phyloP scores from a whole-genome alignment of 2,888 invertebrate genomes.

The Eledone cirrhosa region DNA sequence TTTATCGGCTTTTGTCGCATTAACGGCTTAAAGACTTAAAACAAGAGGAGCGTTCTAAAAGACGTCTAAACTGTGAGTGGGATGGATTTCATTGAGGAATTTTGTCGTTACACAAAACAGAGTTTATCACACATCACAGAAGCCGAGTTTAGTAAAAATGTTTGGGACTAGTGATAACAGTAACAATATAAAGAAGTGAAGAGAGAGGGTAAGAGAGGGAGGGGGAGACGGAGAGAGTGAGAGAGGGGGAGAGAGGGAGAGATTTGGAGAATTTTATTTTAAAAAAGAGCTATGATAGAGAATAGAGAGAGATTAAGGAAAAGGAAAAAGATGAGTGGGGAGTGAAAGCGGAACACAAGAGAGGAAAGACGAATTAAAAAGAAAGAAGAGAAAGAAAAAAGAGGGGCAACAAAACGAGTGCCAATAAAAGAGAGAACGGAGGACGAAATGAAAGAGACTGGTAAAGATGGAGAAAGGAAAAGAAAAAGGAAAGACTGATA shows the following conservation, averaged over 20 bases:
- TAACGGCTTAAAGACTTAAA: too few relatives aligned
- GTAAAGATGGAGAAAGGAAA: background rate
- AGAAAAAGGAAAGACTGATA: background rate
- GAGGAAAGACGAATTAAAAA: background rate
- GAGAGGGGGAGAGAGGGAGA: constrained; percentile 30
- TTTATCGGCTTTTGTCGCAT: too few relatives aligned
- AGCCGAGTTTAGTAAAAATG: too few relatives aligned
- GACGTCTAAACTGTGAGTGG: too few relatives aligned
- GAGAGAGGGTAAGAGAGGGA: background rate
- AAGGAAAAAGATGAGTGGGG: background rate
- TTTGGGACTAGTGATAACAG: too few relatives aligned
- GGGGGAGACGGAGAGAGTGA: constrained; percentile 27
- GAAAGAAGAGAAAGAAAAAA: background rate
- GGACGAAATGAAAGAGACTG: background rate
- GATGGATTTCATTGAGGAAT: too few relatives aligned
- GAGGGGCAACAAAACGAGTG: background rate
- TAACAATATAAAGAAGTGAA: background rate
- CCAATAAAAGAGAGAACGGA: background rate
- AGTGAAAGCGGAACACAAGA: background rate
- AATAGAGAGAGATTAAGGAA: background rate
- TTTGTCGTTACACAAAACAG: too few relatives aligned
- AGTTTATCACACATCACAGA: too few relatives aligned
- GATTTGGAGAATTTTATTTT: constrained; percentile 9
- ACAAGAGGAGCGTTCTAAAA: too few relatives aligned
- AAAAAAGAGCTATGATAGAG: background rate